phyloP scores from a whole-genome alignment of 2,113 vertebrate genomes.

The Xiphophorus couchianus region DNA sequence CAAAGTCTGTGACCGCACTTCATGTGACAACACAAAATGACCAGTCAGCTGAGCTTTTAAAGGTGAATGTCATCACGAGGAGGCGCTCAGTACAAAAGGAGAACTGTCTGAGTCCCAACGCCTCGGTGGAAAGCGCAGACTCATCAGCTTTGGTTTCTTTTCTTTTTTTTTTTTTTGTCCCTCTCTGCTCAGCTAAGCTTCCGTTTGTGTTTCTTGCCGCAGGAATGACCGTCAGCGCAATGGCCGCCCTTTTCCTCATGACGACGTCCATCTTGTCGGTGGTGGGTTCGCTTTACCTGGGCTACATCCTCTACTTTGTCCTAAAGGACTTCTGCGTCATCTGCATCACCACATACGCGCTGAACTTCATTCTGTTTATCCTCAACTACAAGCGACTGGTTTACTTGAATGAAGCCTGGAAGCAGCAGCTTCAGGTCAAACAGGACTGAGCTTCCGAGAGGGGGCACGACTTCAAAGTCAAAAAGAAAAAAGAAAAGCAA shows the following conservation, averaged over 20 bases:
- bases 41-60: slow-evolving; percentile 16
- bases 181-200: slow-evolving; percentile 32
- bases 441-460: slow-evolving; percentile 84
- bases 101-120: slow-evolving; percentile 15
- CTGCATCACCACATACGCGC: slow-evolving; percentile 91
- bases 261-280: slow-evolving; percentile 95
- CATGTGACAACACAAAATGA: slow-evolving; percentile 46
- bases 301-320: slow-evolving; percentile 99
- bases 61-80: slow-evolving; percentile 35
- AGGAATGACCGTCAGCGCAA: slow-evolving; percentile 98
- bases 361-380: slow-evolving; percentile 98
- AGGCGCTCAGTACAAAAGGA: slow-evolving; percentile 29
- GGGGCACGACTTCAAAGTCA: slow-evolving; percentile 43
- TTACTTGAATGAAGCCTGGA: slow-evolving; percentile 99
- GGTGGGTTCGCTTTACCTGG: slow-evolving; percentile 94
- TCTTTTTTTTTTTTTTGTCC: slow-evolving; percentile 7
- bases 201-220: slow-evolving; percentile 66
- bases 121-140: slow-evolving; percentile 27
- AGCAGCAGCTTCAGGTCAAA: slow-evolving; percentile 93
- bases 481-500: slow-evolving; percentile 34
- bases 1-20: slow-evolving; percentile 18
- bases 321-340: slow-evolving; percentile 98
- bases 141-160: slow-evolving; percentile 39
- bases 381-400: slow-evolving; percentile 99
- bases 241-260: slow-evolving; percentile 97